phyloP scores from a whole-genome alignment of 2,113 vertebrate genomes.

The Athene cunicularia region DNA sequence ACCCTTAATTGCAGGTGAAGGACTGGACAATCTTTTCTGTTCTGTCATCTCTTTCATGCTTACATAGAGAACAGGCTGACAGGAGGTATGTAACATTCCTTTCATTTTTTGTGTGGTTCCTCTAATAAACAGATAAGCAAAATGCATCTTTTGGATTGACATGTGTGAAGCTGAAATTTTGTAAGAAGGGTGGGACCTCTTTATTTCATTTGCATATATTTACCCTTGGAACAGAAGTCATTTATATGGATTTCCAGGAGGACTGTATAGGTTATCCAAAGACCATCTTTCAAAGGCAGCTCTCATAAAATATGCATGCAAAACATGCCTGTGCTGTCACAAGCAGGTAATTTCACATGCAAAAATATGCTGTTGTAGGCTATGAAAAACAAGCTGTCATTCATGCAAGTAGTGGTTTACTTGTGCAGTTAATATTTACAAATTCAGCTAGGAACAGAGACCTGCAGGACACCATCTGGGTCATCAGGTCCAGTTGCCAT shows the following conservation, averaged over 20 bases:
- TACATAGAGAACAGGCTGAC: neutral
- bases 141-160: neutral
- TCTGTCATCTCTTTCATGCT: neutral
- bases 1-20: neutral
- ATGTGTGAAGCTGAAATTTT: neutral
- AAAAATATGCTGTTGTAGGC: constrained; percentile 37
- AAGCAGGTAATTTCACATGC: constrained; percentile 49
- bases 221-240: neutral
- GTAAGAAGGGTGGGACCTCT: neutral
- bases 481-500: neutral
- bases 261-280: constrained; percentile 19
- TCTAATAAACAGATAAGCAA: neutral
- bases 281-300: constrained; percentile 23
- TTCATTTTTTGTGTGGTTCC: neutral
- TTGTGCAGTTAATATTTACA: neutral
- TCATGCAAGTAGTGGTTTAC: neutral
- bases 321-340: constrained; percentile 40
- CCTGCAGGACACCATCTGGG: neutral
- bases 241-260: constrained; percentile 33
- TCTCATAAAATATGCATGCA: constrained; percentile 34
- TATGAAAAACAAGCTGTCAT: constrained; percentile 34
- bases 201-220: constrained; percentile 21
- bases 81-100: neutral
- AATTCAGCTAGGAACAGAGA: neutral
- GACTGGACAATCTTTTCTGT: neutral